Conservation (phyloP, 2,113 vertebrate species). For the Abramis brama region DNA sequence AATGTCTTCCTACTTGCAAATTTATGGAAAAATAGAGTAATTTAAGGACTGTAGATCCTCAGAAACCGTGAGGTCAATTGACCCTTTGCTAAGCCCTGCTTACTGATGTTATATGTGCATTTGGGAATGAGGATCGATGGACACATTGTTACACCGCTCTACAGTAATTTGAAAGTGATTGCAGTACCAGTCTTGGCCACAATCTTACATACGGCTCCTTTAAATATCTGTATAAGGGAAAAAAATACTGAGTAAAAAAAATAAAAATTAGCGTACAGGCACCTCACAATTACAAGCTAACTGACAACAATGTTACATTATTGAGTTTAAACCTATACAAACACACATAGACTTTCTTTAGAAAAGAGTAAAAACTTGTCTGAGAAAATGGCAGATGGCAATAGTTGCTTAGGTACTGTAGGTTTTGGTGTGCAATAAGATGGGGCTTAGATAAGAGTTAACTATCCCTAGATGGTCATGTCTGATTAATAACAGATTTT, state of each 20-base stretch:
- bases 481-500: background rate
- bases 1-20: slow-evolving; percentile 11
- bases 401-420: background rate
- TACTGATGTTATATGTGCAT: background rate
- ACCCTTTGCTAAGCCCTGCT: background rate
- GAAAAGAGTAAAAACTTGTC: too few relatives aligned
- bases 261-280: background rate
- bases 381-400: background rate
- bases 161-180: too few relatives aligned
- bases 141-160: too few relatives aligned
- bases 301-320: background rate
- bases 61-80: background rate
- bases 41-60: background rate
- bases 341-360: background rate
- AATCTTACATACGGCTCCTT: too few relatives aligned
- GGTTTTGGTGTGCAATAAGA: background rate
- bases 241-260: background rate
- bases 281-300: background rate
- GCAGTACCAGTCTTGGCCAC: too few relatives aligned
- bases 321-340: background rate
- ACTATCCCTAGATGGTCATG: background rate
- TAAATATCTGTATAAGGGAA: background rate
- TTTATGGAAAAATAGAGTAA: background rate
- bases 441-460: background rate
- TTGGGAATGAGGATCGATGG: background rate